Percentiles rank a stretch among this genome's conserved stretches.
These are phyloP conservation scores for Mythimna impura DNA, from an alignment of 2,888 invertebrate species.

Conservation along the genomic window DNA sequence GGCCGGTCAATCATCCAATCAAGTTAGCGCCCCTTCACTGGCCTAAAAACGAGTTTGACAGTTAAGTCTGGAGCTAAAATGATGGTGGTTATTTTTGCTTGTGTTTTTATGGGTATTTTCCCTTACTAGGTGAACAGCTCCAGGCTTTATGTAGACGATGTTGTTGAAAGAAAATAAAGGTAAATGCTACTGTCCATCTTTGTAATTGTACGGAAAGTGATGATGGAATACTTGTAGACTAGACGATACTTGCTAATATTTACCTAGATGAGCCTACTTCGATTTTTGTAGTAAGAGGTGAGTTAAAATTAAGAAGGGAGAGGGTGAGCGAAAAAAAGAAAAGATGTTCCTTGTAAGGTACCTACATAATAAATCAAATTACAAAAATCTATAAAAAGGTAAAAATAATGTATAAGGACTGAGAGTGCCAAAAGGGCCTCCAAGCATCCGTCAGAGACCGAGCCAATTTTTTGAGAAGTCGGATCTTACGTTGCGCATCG, in stretches of 20 bases:
- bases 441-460: no score
- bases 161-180: conserved; percentile 37
- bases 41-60: conserved; percentile 62
- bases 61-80: conserved; percentile 51
- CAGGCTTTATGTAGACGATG: conserved; percentile 22
- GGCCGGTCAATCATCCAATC: conserved; percentile 87
- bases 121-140: conserved; percentile 49
- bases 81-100: conserved; percentile 20
- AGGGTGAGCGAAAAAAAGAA: no score
- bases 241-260: not conserved
- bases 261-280: not conserved
- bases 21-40: conserved; percentile 73
- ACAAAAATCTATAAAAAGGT: no score
- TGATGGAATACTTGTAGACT: conserved; percentile 2
- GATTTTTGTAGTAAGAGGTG: not conserved
- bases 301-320: no score
- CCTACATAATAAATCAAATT: no score
- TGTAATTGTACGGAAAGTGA: conserved; percentile 21
- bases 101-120: conserved; percentile 27
- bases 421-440: no score
- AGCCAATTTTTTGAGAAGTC: not conserved
- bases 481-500: not conserved
- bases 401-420: no score
- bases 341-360: no score
- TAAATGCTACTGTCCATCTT: conserved; percentile 37